Evolutionary conservation across 2,888 invertebrate genomes (phyloP).

Genomic region (Cloeon dipterum): DNA sequence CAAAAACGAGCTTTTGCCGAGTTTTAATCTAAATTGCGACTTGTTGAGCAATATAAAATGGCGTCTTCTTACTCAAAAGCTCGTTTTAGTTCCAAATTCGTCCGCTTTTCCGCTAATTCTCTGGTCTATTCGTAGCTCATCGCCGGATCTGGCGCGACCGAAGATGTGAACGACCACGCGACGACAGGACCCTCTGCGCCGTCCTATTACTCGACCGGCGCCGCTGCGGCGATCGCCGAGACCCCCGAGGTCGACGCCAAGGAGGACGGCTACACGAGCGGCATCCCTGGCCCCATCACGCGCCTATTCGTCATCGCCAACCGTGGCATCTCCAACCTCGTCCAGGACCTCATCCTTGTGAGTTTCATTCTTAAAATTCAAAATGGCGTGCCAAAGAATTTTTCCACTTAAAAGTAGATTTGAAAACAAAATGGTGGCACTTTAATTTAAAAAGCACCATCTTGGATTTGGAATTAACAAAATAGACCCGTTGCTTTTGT

Average conservation of each 20-base stretch:
- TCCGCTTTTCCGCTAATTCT: too few species aligned
- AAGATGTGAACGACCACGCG: conserved; percentile 18
- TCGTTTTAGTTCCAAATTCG: too few species aligned
- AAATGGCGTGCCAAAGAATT: too few species aligned
- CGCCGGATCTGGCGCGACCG: conserved; percentile 47
- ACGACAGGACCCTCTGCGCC: background rate
- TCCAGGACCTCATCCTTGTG: conserved; percentile 72
- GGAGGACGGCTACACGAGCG: conserved; percentile 41
- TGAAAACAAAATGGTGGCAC: too few species aligned
- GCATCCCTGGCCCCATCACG: conserved; percentile 70
- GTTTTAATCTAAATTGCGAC: too few species aligned
- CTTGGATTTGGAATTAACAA: too few species aligned
- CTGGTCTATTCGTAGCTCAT: conserved; percentile 60
- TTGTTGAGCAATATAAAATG: too few species aligned
- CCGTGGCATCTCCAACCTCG: conserved; percentile 63
- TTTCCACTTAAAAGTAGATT: too few species aligned
- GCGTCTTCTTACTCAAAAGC: too few species aligned
- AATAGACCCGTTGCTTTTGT: too few species aligned
- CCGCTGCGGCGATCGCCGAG: conserved; percentile 4
- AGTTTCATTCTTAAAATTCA: conserved; percentile 13
- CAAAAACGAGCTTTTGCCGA: too few species aligned
- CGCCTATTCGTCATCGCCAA: conserved; percentile 70
- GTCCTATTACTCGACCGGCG: conserved; percentile 1
- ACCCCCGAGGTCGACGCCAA: conserved; percentile 3
- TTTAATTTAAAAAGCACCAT: too few species aligned